Base-by-base conservation (phyloP, 2,888 invertebrate genomes). In the Escarpia spicata region DNA sequence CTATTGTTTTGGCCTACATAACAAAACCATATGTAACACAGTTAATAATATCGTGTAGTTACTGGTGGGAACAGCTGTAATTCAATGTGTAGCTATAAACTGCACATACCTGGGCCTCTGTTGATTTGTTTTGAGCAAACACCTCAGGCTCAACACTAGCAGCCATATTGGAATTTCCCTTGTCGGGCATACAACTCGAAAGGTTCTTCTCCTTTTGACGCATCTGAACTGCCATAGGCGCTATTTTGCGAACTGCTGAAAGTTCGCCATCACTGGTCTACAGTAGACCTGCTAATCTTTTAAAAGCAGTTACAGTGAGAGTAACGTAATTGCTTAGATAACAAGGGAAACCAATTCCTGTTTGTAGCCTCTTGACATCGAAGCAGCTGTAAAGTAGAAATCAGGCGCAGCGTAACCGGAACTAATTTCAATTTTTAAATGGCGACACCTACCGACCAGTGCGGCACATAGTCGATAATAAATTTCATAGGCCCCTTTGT, bases 151-250 rank as follows among this genome's bases (percentile, higher is more conserved):
- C 75, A 75, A 75, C 75, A n/a, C 75, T 75, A 75, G 75, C 75
- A 75, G 75, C 75, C 75, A 75, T 75, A 75, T 75, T 75, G 75
- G 75, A 75, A 75, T 75, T 75, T 75, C 75, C 75, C 75, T 75
- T 75, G 75, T 75, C n/a, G 75, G 75, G 75, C 75, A 75, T 75
- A 75, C n/a, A 75, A 75, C 75, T 75, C 75, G 75, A 75, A 75
- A 75, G 75, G 75, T 75, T 26, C 75, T 75, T 75, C 75, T 75
- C 75, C 75, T 15, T 75, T 75, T 75, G 75, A 75, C 75, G 75
- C 75, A 75, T 75, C 26, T 75, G 75, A 75, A 75, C 75, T 26
- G 75, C 75, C 75, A 75, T 75, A 26, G 75, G 75, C 75, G 75
- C 26, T 75, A 75, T 75, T 75, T 75, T 75, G 75, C 75, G 75